Percentiles rank a stretch among this genome's conserved stretches.
phyloP scores from a whole-genome alignment of 2,888 invertebrate species.

The Hybos culiciformis region DNA sequence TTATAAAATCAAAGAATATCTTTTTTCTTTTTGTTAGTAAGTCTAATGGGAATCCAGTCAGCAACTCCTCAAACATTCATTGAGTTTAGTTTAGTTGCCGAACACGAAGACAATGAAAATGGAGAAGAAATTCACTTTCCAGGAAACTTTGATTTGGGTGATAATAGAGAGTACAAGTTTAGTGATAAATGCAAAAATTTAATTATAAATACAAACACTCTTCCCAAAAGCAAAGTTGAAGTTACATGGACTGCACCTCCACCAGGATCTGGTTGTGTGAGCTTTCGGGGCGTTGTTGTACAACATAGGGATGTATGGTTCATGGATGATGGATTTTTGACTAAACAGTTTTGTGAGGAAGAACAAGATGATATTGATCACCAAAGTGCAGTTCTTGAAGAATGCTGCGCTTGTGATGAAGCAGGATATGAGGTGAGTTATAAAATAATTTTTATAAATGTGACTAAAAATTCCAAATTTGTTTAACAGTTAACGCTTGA shows the following conservation, averaged over 20 bases:
- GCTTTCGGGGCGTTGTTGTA: constrained; percentile 63
- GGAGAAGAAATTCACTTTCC: constrained; percentile 24
- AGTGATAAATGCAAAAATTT: constrained; percentile 72
- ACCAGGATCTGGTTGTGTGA: constrained; percentile 64
- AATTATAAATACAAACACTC: constrained; percentile 63
- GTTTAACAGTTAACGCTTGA: constrained; percentile 62
- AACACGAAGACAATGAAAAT: constrained; percentile 44
- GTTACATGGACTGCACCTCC: constrained; percentile 73
- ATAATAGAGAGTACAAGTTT: constrained; percentile 62
- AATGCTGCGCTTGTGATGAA: constrained; percentile 92
- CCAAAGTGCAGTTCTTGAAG: constrained; percentile 52
- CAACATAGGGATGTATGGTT: constrained; percentile 65
- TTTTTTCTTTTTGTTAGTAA: constrained; percentile 38
- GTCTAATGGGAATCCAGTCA: constrained; percentile 48
- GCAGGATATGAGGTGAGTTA: constrained; percentile 83
- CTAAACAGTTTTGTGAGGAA: constrained; percentile 59
- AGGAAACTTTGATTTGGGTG: constrained; percentile 53
- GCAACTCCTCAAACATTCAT: constrained; percentile 45
- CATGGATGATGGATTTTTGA: constrained; percentile 63
- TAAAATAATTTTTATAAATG: background rate
- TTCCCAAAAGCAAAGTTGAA: constrained; percentile 62
- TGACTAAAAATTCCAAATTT: background rate
- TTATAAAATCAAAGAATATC: no score
- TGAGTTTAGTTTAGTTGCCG: constrained; percentile 70
- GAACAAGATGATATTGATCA: constrained; percentile 46